phyloP scores from a whole-genome alignment of 2,113 vertebrate genomes.

The Siniperca knerii region DNA sequence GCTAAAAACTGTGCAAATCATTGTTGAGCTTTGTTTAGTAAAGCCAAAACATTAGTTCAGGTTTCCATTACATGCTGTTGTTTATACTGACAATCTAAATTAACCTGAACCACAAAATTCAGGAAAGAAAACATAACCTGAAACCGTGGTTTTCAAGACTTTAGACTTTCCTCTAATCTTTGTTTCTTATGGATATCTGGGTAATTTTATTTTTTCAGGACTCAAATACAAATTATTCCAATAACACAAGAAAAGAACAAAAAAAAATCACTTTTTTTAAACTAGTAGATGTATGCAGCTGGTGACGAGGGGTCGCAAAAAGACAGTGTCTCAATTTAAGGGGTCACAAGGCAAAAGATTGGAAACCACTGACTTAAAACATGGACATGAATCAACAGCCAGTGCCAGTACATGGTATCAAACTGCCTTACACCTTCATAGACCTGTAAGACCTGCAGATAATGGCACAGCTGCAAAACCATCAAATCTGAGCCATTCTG shows the following conservation, averaged over 20 bases:
- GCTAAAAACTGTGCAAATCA: neutral
- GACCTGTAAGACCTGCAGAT: neutral
- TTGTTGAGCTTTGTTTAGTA: neutral
- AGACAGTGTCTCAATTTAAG: neutral
- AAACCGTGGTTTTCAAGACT: neutral
- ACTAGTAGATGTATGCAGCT: neutral
- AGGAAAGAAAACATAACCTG: neutral
- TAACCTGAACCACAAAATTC: neutral
- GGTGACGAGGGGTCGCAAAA: neutral
- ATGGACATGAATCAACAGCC: neutral
- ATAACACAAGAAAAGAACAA: neutral
- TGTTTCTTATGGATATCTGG: no score
- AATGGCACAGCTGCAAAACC: neutral
- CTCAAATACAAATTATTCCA: neutral
- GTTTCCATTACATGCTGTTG: neutral
- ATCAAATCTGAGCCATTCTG: constrained; percentile 29
- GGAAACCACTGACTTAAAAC: neutral
- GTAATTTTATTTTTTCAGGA: neutral
- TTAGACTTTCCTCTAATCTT: no score
- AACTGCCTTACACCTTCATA: neutral
- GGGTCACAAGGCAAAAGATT: neutral
- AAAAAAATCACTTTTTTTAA: neutral
- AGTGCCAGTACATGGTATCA: neutral
- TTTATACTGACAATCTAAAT: neutral
- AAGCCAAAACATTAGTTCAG: neutral